Conservation (phyloP, 2,113 vertebrate species). For the Sciurus niger region DNA sequence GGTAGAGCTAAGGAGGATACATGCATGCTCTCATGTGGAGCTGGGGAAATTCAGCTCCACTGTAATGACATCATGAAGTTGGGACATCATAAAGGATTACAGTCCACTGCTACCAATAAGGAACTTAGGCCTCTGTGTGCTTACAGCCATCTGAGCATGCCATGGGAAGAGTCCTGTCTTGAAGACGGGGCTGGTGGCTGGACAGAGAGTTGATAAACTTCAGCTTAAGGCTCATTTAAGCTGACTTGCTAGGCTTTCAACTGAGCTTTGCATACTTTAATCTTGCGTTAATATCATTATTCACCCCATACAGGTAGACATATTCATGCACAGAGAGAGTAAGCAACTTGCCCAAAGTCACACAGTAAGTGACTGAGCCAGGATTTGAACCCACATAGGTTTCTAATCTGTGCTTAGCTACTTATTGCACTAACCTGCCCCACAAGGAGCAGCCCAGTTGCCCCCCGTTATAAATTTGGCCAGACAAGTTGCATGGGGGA, state of each 20-base stretch:
- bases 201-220: not conserved
- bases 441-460: not conserved
- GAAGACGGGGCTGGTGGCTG: not conserved
- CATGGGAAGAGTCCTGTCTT: not conserved
- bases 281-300: not conserved
- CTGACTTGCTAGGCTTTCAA: not conserved
- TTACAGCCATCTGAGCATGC: accelerated
- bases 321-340: not conserved
- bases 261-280: not conserved
- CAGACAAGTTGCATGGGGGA: not conserved
- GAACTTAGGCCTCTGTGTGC: not conserved
- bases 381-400: not conserved
- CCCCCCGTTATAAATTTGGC: accelerated
- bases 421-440: not conserved
- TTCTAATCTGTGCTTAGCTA: not conserved
- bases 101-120: not conserved
- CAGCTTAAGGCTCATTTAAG: not conserved
- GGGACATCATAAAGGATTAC: not conserved
- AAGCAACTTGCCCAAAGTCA: not conserved
- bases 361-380: not conserved
- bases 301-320: not conserved
- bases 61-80: not conserved
- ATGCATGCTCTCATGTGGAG: not conserved
- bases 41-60: not conserved
- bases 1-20: not conserved